Base-by-base conservation (phyloP, 2,113 vertebrate species). In the Myanophis thanlyinensis region DNA sequence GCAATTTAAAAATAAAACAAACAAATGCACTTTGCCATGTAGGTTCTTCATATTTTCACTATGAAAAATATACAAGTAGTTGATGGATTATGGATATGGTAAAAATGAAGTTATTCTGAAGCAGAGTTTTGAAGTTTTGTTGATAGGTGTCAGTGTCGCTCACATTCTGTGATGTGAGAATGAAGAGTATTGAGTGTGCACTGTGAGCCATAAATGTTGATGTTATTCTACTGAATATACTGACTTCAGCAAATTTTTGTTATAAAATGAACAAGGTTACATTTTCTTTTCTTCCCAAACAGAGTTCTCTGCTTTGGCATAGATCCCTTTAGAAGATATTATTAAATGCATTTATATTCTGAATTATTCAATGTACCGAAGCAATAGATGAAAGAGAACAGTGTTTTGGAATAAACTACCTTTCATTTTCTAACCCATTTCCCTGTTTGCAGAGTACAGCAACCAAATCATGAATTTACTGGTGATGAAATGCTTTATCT, bases 161-260 rank as follows among this genome's bases (percentile, higher is more conserved):
- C 96, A 96, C 53, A 95, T 96, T 91, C 93, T 96, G 96, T 95
- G 92, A 96, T 97, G 96, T 96, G 97, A 96, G 97, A 98, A 97
- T 97, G 97, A 97, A 93, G 96, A 97, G 95, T 96, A 97, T 97
- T 97, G 97, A 97, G 97, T 97, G 97, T 97, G 97, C 94, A 97
- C 96, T 96, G 94, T 98, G 97, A 98, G 97, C 97, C 97, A 97
- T 97, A 98, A 97, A 98, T 97, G 96, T 97, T 97, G 97, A 59
- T 92, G 94, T 94, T 97, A 97, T 96, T 97, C 97, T 97, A 94
- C 95, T 97, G 97, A 97, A 95, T 97, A 97, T 98, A 97, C 96
- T 97, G 96, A 97, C 96, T 97, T 96, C 96, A 97, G 94, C 97
- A 96, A 96, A 97, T 97, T 98, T 96, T 97, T 97, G 95, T 97